Evolutionary conservation across 30 jellyfish, hydroid and myxozoan species (phyloP).

Genomic region (Aurelia aurita complex sp. Pacific): DNA sequence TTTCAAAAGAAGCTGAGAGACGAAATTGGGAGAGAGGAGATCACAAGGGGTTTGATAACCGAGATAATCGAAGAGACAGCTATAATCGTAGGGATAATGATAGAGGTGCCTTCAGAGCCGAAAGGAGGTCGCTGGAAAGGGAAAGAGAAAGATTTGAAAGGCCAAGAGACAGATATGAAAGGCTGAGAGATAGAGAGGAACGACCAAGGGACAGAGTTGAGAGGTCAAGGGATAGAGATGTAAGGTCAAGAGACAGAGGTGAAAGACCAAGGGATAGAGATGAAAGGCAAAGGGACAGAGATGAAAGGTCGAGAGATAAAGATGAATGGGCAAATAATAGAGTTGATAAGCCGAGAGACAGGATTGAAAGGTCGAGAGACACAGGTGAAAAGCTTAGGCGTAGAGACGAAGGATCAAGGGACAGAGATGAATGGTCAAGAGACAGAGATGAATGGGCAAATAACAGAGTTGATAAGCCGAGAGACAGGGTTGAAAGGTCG

Average conservation of each 20-base stretch:
- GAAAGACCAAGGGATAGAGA: neutral
- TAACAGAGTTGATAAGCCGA: neutral
- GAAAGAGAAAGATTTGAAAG: neutral
- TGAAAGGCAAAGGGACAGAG: neutral
- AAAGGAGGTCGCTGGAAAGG: neutral
- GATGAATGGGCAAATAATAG: neutral
- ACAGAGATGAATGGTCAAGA: neutral
- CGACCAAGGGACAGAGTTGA: neutral
- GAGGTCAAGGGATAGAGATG: neutral
- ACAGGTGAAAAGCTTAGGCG: neutral
- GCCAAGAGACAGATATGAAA: neutral
- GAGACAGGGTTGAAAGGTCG: neutral
- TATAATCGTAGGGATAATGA: constrained; percentile 11
- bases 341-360: neutral
- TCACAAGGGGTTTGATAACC: neutral
- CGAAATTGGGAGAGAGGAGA: constrained; percentile 1
- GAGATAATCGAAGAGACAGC: neutral
- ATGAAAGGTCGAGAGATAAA: neutral
- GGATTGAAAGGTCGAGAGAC: neutral
- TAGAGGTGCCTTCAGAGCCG: neutral
- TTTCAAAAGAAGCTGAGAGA: neutral
- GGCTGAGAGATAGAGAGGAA: neutral
- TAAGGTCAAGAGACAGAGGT: neutral
- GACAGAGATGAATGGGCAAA: neutral
- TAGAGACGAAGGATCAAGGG: neutral